phyloP scores from a whole-genome alignment of 1,140 invertebrate genomes.

The Aleiodes sp. region DNA sequence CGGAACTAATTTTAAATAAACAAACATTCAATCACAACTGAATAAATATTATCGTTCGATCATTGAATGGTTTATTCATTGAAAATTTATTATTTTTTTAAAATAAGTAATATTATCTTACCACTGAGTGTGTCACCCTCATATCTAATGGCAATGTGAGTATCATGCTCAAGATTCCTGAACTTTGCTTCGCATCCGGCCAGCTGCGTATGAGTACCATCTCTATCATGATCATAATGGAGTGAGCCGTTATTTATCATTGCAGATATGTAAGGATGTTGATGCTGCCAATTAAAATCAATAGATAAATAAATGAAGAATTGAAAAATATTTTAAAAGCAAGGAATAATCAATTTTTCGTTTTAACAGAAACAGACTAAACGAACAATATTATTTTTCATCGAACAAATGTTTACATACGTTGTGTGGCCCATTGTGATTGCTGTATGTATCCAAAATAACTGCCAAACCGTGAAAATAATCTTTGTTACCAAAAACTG shows the following conservation, averaged over 20 bases:
- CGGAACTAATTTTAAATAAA: too few relatives aligned
- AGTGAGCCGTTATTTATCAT: constrained; percentile 98
- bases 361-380: too few relatives aligned
- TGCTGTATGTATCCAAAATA: constrained; percentile 98
- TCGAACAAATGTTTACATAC: constrained; percentile 70
- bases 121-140: constrained; percentile 88
- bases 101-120: constrained; percentile 57
- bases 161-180: constrained; percentile 91
- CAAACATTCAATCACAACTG: too few relatives aligned
- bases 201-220: constrained; percentile 97
- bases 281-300: constrained; percentile 74
- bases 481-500: constrained; percentile 96
- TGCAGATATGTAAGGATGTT: constrained; percentile 97
- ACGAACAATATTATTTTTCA: too few relatives aligned
- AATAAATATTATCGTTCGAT: too few relatives aligned
- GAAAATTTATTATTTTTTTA: too few relatives aligned
- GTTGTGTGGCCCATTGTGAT: constrained; percentile 98
- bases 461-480: constrained; percentile 92
- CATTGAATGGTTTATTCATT: too few relatives aligned
- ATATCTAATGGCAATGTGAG: constrained; percentile 90
- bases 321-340: neutral
- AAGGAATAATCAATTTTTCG: neutral
- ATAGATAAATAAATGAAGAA: neutral
- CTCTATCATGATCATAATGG: constrained; percentile 97
- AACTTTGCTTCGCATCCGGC: constrained; percentile 95